These are phyloP conservation scores for Margaritifera margaritifera DNA, from an alignment of 2,888 invertebrate species.

Conservation along the genomic window DNA sequence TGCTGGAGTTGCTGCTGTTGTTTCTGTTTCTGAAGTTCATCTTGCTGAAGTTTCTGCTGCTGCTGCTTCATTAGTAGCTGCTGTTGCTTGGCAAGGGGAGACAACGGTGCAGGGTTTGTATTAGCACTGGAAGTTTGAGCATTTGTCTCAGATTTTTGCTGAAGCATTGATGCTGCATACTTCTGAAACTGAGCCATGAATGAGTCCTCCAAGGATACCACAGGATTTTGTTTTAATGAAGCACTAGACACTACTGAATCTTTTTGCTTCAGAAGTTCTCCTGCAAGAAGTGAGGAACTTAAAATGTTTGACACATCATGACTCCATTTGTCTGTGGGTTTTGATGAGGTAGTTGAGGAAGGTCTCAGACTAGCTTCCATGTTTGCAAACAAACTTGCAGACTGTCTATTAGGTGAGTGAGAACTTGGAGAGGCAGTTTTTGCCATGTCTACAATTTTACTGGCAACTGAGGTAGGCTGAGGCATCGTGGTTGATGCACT, in stretches of 20 bases:
- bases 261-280: slow-evolving; percentile 3
- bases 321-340: slow-evolving; percentile 36
- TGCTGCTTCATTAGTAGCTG: neutral
- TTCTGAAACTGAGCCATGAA: slow-evolving; percentile 50
- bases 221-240: slow-evolving; percentile 13
- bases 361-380: slow-evolving; percentile 13
- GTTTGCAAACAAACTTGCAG: neutral
- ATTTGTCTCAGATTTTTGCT: slow-evolving; percentile 9
- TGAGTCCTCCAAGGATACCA: slow-evolving; percentile 21
- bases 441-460: neutral
- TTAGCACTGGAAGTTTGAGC: neutral
- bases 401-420: slow-evolving; percentile 3
- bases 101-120: too few species aligned
- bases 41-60: neutral
- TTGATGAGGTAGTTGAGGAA: slow-evolving; percentile 15
- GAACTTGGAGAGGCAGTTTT: slow-evolving; percentile 1
- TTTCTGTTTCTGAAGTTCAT: neutral
- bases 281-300: slow-evolving; percentile 31
- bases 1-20: slow-evolving; percentile 2
- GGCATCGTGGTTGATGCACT: slow-evolving; percentile 1
- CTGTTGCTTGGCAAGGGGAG: too few species aligned
- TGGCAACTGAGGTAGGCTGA: slow-evolving; percentile 4
- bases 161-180: slow-evolving; percentile 24
- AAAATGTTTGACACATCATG: slow-evolving; percentile 48
- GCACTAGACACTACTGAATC: slow-evolving; percentile 12